Percentiles rank a stretch among this genome's conserved stretches.
Evolutionary conservation across 2,797 vertebrate genomes (phyloP).

Genomic region (Falco columbarius): DNA sequence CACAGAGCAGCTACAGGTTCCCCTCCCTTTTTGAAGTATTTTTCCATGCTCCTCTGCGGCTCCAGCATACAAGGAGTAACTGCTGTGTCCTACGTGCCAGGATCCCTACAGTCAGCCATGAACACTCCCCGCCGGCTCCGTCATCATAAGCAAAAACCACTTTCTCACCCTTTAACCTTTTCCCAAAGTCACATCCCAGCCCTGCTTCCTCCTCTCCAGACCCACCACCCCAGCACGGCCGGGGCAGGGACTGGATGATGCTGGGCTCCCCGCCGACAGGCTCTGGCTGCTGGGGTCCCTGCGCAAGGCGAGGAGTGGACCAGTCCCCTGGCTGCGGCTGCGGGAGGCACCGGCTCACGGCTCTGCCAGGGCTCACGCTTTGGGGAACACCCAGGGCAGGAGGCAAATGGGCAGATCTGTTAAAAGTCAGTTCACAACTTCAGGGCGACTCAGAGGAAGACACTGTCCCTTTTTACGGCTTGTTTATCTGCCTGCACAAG

Average conservation of each 20-base stretch:
- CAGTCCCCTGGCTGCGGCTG: neutral
- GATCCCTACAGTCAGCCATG: neutral
- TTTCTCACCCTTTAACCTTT: neutral
- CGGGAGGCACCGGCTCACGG: no score
- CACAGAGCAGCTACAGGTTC: rapidly evolving
- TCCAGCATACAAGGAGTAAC: rapidly evolving
- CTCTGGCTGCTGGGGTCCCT: rapidly evolving
- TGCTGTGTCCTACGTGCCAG: rapidly evolving
- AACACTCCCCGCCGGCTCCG: rapidly evolving
- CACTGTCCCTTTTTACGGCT: neutral
- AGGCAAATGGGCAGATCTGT: neutral
- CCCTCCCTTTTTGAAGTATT: rapidly evolving
- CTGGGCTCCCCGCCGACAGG: neutral
- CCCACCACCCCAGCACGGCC: rapidly evolving
- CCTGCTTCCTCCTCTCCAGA: neutral
- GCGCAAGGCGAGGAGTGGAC: neutral
- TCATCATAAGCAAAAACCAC: rapidly evolving
- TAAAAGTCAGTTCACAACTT: neutral
- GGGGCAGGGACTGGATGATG: rapidly evolving
- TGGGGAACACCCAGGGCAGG: neutral
- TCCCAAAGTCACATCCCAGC: neutral
- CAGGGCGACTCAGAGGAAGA: neutral
- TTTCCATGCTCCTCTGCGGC: neutral
- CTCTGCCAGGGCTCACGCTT: no score
- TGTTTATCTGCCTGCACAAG: slow-evolving; percentile 47